Conservation (phyloP, 2,113 vertebrate genomes). For the Albula goreensis region DNA sequence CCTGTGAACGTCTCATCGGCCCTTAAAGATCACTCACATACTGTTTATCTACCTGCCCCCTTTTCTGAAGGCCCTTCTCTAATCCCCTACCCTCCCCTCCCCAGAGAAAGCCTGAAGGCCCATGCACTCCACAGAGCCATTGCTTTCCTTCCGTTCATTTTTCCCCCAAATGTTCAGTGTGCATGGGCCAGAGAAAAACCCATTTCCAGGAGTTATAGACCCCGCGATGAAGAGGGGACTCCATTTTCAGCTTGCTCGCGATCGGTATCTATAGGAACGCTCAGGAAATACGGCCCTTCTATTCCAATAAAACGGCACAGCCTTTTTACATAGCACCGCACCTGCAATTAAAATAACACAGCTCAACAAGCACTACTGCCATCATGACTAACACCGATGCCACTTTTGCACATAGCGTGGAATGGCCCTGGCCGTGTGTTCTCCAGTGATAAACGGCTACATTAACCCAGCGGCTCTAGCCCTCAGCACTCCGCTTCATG, state of each 20-base stretch:
- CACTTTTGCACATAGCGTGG: neutral
- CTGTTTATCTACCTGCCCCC: neutral
- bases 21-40: neutral
- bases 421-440: neutral
- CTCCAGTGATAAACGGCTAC: neutral
- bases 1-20: neutral
- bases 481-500: neutral
- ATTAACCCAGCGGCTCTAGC: neutral
- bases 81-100: too few species aligned
- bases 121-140: neutral
- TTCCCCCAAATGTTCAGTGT: neutral
- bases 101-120: neutral
- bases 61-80: too few species aligned
- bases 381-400: neutral
- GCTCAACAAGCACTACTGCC: neutral
- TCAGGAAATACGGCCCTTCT: neutral
- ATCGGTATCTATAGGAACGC: neutral
- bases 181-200: neutral
- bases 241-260: neutral
- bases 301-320: neutral
- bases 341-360: neutral
- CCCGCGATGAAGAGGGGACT: neutral
- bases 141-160: neutral
- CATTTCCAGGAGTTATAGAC: neutral
- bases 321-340: neutral